phyloP scores from a whole-genome alignment of 2,113 vertebrate species.

The Raja brachyura region DNA sequence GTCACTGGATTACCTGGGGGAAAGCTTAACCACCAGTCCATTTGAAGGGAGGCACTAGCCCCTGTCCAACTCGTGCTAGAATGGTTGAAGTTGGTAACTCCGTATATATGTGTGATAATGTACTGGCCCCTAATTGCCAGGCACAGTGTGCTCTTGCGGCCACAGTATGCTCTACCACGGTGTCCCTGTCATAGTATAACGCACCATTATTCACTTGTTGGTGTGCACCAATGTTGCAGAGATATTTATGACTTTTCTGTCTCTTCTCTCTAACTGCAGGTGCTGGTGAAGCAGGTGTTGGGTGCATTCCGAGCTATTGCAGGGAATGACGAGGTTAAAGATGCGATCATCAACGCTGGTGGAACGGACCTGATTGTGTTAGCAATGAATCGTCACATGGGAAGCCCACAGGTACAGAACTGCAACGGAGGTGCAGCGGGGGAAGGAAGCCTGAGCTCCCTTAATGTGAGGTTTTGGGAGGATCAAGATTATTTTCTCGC shows the following conservation, averaged over 20 bases:
- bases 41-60: neutral
- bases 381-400: constrained; percentile 73
- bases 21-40: too few species aligned
- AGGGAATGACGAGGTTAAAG: constrained; percentile 89
- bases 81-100: neutral
- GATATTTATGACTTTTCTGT: too few species aligned
- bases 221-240: neutral
- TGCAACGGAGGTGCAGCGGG: neutral
- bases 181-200: neutral
- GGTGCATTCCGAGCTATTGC: constrained; percentile 73
- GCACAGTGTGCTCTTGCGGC: neutral
- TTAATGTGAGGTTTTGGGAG: neutral
- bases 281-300: constrained; percentile 80
- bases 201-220: neutral
- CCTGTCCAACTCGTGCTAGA: neutral
- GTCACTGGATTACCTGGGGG: neutral
- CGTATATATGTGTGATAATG: neutral
- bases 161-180: neutral
- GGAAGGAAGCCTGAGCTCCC: neutral
- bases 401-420: constrained; percentile 63
- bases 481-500: neutral
- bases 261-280: constrained; percentile 53
- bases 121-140: neutral
- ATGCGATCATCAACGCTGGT: constrained; percentile 69
- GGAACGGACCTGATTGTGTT: constrained; percentile 76